These are phyloP conservation scores for Podocnemis expansa DNA, from an alignment of 2,113 vertebrate genomes.

Conservation along the genomic window DNA sequence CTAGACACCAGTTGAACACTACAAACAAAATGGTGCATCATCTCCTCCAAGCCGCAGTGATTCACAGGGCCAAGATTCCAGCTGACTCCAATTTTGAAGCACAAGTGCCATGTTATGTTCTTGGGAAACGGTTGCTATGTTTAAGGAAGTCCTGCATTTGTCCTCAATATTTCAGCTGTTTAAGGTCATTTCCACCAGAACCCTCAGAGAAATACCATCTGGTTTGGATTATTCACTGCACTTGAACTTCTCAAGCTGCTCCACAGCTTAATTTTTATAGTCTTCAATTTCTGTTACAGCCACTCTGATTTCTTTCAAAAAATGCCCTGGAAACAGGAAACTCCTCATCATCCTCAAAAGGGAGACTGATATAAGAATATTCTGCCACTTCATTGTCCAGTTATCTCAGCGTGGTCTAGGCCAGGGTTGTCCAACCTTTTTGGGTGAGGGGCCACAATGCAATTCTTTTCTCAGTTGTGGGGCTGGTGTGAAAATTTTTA, in stretches of 20 bases:
- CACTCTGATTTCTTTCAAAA: not conserved
- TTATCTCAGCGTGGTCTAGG: not conserved
- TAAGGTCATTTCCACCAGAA: not conserved
- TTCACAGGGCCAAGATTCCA: not conserved
- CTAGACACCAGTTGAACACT: not conserved
- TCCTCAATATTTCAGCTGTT: not conserved
- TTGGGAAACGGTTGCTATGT: not conserved
- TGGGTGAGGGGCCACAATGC: no score
- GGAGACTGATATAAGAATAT: not conserved
- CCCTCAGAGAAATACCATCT: not conserved
- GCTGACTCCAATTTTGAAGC: rapidly evolving
- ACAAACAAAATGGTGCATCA: not conserved
- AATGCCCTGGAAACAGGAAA: not conserved
- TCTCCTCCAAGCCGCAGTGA: not conserved
- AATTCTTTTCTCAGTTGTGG: no score
- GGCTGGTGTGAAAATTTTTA: no score
- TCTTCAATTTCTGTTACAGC: not conserved
- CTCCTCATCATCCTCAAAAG: not conserved
- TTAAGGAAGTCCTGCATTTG: not conserved
- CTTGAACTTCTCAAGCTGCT: not conserved
- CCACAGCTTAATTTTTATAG: not conserved
- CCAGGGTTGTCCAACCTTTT: no score
- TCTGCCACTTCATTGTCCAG: not conserved
- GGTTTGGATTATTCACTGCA: not conserved
- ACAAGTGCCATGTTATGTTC: not conserved